Evolutionary conservation across 1,140 invertebrate species (phyloP).

Genomic region (Mesaphorura yosii): DNA sequence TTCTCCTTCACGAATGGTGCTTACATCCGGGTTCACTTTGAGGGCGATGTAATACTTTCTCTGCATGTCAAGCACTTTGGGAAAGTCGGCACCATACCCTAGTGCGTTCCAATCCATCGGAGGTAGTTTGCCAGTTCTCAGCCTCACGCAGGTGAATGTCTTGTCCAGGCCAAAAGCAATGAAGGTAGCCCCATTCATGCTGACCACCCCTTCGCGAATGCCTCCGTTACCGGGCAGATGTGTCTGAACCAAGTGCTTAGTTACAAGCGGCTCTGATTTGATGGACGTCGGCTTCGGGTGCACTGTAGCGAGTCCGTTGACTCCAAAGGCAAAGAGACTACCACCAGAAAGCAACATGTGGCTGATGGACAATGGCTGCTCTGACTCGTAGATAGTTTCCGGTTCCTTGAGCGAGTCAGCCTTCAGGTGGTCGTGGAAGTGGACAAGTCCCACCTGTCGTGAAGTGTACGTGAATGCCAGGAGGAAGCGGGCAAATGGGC

Average conservation of each 20-base stretch:
- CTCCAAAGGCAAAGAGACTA: slow-evolving; percentile 18
- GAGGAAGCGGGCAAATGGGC: slow-evolving; percentile 7
- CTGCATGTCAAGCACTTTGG: too few relatives aligned
- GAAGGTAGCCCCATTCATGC: slow-evolving; percentile 20
- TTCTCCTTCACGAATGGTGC: too few relatives aligned
- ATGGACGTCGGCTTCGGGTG: slow-evolving; percentile 9
- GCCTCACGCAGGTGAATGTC: too few relatives aligned
- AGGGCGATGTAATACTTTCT: too few relatives aligned
- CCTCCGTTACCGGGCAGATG: slow-evolving; percentile 18
- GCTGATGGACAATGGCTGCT: slow-evolving; percentile 15
- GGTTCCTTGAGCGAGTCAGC: slow-evolving; percentile 18
- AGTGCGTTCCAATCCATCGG: too few relatives aligned
- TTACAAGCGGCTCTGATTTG: slow-evolving; percentile 2
- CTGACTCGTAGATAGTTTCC: slow-evolving; percentile 7
- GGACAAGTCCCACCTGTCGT: slow-evolving; percentile 12
- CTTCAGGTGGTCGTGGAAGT: slow-evolving; percentile 20
- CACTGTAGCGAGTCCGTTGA: slow-evolving; percentile 15
- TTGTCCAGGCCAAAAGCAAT: slow-evolving; percentile 19
- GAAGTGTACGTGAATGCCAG: slow-evolving; percentile 12
- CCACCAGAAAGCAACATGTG: slow-evolving; percentile 9
- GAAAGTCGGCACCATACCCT: too few relatives aligned
- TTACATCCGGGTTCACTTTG: too few relatives aligned
- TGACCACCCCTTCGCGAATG: slow-evolving; percentile 18
- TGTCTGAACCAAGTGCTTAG: slow-evolving; percentile 10
- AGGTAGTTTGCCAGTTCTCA: too few relatives aligned